A percentile compares a stretch with the other conserved stretches of the same genome.
Conservation (phyloP, 2,113 vertebrate species). For the Tachysurus fulvidraco region DNA sequence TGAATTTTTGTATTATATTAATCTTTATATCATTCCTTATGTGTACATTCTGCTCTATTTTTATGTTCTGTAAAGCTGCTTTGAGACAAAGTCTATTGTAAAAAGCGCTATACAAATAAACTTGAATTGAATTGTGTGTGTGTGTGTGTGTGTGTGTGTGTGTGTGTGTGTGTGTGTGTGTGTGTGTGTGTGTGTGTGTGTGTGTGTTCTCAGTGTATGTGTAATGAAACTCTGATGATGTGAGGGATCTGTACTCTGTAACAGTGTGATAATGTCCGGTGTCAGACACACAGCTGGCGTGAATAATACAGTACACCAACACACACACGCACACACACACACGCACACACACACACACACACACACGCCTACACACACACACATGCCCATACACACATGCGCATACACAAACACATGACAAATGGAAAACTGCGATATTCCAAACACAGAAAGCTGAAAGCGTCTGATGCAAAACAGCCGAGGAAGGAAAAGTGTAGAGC, state of each 20-base stretch:
- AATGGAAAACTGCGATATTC: neutral
- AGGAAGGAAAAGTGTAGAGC: neutral
- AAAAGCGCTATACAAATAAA: too few species aligned
- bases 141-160: neutral
- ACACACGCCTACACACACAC: too few species aligned
- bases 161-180: neutral
- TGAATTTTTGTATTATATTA: too few species aligned
- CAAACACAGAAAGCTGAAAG: neutral
- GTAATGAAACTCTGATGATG: neutral
- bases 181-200: neutral
- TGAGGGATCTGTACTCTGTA: conserved; percentile 1
- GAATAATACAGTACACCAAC: neutral
- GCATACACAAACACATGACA: neutral
- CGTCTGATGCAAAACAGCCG: neutral
- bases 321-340: neutral
- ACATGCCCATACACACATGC: too few species aligned
- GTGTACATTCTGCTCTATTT: too few species aligned
- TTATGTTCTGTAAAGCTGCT: too few species aligned
- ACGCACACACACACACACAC: too few species aligned
- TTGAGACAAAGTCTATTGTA: too few species aligned
- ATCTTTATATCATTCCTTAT: too few species aligned
- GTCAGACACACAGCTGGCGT: neutral
- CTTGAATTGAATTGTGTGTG: too few species aligned
- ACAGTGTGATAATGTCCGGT: neutral
- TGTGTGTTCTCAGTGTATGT: neutral